Conservation (phyloP, 2,797 vertebrate species). For the Epinephelus awoara region DNA sequence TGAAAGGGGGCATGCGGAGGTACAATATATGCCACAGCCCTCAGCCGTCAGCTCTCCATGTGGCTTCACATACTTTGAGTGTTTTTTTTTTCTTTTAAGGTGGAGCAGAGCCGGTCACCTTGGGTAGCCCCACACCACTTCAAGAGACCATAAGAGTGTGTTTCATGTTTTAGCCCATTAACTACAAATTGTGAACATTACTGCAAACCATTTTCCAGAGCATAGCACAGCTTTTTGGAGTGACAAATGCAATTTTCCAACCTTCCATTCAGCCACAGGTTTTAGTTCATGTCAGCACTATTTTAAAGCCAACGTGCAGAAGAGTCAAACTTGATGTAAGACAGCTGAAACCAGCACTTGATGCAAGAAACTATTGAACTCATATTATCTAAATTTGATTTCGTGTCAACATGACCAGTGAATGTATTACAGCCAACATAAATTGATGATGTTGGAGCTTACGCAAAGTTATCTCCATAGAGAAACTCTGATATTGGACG, state of each 20-base stretch:
- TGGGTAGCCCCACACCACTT: slow-evolving; percentile 20
- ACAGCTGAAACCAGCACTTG: neutral
- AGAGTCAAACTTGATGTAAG: neutral
- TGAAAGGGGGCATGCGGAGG: slow-evolving; percentile 73
- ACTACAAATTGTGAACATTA: slow-evolving; percentile 36
- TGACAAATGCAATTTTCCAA: slow-evolving; percentile 12
- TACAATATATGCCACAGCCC: slow-evolving; percentile 54
- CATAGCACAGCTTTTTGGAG: neutral
- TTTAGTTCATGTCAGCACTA: slow-evolving; percentile 2
- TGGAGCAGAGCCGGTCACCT: slow-evolving; percentile 32
- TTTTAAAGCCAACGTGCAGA: slow-evolving; percentile 2
- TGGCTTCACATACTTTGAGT: slow-evolving; percentile 25
- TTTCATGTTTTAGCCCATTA: slow-evolving; percentile 39
- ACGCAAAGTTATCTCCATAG: neutral
- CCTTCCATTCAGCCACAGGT: slow-evolving; percentile 2
- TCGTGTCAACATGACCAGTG: neutral
- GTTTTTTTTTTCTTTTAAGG: slow-evolving; percentile 15
- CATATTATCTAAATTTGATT: neutral
- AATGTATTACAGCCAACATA: neutral
- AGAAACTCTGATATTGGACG: neutral
- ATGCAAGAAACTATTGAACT: neutral
- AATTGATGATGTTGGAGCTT: neutral
- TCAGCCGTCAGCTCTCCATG: slow-evolving; percentile 40
- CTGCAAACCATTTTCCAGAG: slow-evolving; percentile 16
- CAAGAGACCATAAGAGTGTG: slow-evolving; percentile 1